phyloP scores from a whole-genome alignment of 2,888 invertebrate species.

The Adela reaumurella region DNA sequence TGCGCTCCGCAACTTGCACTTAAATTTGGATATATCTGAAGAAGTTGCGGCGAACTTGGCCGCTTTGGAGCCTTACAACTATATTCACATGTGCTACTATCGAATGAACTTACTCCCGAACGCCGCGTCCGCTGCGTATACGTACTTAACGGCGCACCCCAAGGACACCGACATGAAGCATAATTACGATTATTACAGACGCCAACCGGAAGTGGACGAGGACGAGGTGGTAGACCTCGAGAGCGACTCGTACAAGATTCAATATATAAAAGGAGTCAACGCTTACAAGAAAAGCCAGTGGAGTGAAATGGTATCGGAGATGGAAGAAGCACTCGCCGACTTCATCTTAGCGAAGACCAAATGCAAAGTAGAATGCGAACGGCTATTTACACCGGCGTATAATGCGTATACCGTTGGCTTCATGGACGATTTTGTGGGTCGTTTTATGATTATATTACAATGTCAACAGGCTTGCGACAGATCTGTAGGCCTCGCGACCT shows the following conservation, averaged over 20 bases:
- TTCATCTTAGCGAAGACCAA: slow-evolving; percentile 63
- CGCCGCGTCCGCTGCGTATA: slow-evolving; percentile 75
- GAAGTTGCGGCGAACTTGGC: slow-evolving; percentile 56
- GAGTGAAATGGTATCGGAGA: slow-evolving; percentile 54
- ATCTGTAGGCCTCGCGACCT: slow-evolving; percentile 54
- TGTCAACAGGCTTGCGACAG: slow-evolving; percentile 63
- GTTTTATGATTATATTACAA: slow-evolving; percentile 57
- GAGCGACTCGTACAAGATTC: slow-evolving; percentile 54
- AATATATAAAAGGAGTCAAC: slow-evolving; percentile 59
- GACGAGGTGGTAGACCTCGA: slow-evolving; percentile 60
- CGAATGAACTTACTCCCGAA: slow-evolving; percentile 63
- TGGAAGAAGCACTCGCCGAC: slow-evolving; percentile 63
- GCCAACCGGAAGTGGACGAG: slow-evolving; percentile 54
- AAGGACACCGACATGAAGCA: slow-evolving; percentile 59
- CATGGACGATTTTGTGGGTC: slow-evolving; percentile 66
- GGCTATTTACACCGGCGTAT: no score
- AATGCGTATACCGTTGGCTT: no score
- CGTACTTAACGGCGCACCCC: slow-evolving; percentile 65
- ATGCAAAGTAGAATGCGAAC: slow-evolving; percentile 72
- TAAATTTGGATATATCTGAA: slow-evolving; percentile 33
- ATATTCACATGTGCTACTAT: slow-evolving; percentile 76
- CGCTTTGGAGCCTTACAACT: slow-evolving; percentile 67
- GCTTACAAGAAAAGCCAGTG: slow-evolving; percentile 64
- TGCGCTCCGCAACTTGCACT: slow-evolving; percentile 36
- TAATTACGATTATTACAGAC: slow-evolving; percentile 62